Percentiles rank a stretch among this genome's conserved stretches.
These are phyloP conservation scores for Plagiodera versicolora DNA, from an alignment of 2,888 invertebrate genomes.

Conservation along the genomic window DNA sequence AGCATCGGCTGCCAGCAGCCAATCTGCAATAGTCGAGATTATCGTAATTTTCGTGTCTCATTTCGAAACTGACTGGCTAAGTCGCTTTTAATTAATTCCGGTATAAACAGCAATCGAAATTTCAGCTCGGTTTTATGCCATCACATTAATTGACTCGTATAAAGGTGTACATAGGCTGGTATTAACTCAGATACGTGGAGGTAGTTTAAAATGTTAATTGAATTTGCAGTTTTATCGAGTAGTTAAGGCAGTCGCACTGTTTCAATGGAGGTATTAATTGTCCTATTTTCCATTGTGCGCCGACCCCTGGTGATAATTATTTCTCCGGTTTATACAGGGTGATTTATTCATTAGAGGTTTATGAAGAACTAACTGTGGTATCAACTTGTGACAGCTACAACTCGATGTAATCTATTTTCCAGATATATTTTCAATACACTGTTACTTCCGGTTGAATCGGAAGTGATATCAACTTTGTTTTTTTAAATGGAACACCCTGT, in stretches of 20 bases:
- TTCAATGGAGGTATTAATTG: background rate
- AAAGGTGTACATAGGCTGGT: constrained; percentile 1
- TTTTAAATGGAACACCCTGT: too few relatives aligned
- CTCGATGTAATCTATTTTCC: too few relatives aligned
- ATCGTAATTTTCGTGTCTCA: constrained; percentile 32
- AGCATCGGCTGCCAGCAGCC: constrained; percentile 21
- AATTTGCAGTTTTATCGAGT: background rate
- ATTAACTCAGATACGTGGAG: constrained; percentile 1
- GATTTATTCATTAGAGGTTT: too few relatives aligned
- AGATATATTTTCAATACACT: too few relatives aligned
- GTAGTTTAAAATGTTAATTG: background rate
- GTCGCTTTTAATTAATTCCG: constrained; percentile 33
- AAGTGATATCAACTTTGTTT: too few relatives aligned
- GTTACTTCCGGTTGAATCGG: too few relatives aligned
- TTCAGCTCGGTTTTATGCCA: constrained; percentile 15
- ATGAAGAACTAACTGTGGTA: too few relatives aligned
- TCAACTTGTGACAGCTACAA: too few relatives aligned
- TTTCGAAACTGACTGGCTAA: constrained; percentile 28
- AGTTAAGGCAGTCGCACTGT: background rate
- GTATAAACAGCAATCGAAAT: constrained; percentile 19
- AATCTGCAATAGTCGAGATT: constrained; percentile 34
- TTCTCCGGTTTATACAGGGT: too few relatives aligned
- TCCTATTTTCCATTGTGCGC: background rate
- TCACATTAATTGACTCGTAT: background rate
- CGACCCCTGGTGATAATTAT: background rate